Evolutionary conservation across 1,140 invertebrate genomes (phyloP), one percentile per base, ranked within the genome.

Genomic region (Dinoponera quadriceps): DNA sequence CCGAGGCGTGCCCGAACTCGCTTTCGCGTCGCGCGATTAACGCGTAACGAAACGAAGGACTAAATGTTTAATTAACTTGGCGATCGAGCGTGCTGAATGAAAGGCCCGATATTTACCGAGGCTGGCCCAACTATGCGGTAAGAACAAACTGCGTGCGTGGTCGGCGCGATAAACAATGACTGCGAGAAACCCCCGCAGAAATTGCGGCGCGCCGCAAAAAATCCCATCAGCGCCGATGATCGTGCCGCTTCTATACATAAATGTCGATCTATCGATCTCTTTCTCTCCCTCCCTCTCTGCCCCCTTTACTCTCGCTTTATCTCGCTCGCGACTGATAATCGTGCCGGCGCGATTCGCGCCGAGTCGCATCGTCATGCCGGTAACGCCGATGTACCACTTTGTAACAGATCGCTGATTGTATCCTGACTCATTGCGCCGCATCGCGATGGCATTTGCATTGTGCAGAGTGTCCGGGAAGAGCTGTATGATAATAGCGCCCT

Each of bases 331-430:
- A 72, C 48, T 87, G 85, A 86, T 86, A 85, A 87, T 87, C 84
- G 78, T 25, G 59, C 13, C 65, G 74, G 54, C 82, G 82, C 66
- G 85, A 87, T 87, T 86, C 85, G 83, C 77, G 68, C 72, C 54
- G 83, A 85, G 87, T 65, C 75, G 86, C 86, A 84, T 29, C 71
- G 86, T 88, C 87, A 90, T 83, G 80, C 85, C 66, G 55, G 85
- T 74, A 86, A 83, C 80, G 72, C 71, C 75, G 69, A 62, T 66
- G 72, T 72, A 78, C 16, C 83, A 63, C 59, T 87, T 87, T 82
- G 86, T 77, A 84, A 88, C 71, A 66, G 75, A 69, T 72, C 68
- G 82, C 48, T 78, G 85, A 84, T 84, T 74, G 69, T 87, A 81
- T 68, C 75, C 54, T 48, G 57, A 57, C 22, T 66, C 27, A 49